Evolutionary conservation across 2,113 vertebrate species (phyloP).

Genomic region (Callopanchax toddi): DNA sequence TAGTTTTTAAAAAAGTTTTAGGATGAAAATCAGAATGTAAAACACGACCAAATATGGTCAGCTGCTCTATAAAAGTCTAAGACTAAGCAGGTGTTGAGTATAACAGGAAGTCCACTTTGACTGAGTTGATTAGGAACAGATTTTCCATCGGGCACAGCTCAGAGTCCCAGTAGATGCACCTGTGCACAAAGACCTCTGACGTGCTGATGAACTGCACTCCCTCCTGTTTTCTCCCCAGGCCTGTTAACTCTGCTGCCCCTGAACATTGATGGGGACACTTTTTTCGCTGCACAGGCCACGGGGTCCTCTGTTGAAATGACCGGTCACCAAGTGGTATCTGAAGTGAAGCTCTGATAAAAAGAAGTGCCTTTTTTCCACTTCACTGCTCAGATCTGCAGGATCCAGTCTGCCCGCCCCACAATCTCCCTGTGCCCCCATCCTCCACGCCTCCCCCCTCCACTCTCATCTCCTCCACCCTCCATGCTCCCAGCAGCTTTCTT

Average conservation of each 20-base stretch:
- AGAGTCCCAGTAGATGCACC: constrained; percentile 32
- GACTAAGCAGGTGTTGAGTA: too few species aligned
- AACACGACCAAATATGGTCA: too few species aligned
- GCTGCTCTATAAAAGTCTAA: too few species aligned
- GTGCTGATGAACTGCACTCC: constrained; percentile 35
- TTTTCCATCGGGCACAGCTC: constrained; percentile 33
- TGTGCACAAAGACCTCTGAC: constrained; percentile 27
- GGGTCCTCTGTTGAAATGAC: constrained; percentile 54
- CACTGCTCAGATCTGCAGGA: constrained; percentile 55
- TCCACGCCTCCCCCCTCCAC: too few species aligned
- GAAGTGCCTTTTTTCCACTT: constrained; percentile 56
- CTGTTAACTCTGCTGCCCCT: constrained; percentile 41
- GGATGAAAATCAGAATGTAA: too few species aligned
- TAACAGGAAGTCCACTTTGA: constrained; percentile 21
- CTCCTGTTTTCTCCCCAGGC: constrained; percentile 1
- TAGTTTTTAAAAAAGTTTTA: too few species aligned
- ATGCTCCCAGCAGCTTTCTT: constrained; percentile 31
- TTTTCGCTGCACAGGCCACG: constrained; percentile 24
- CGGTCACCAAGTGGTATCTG: constrained; percentile 53
- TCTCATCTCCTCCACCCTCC: neutral
- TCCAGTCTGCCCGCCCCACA: constrained; percentile 33
- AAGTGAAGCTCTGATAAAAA: constrained; percentile 65
- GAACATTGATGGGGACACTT: constrained; percentile 43
- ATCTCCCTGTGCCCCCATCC: neutral
- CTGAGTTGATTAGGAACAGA: constrained; percentile 34